phyloP scores from a whole-genome alignment of 2,113 vertebrate genomes.

The Sinocyclocheilus anophthalmus region DNA sequence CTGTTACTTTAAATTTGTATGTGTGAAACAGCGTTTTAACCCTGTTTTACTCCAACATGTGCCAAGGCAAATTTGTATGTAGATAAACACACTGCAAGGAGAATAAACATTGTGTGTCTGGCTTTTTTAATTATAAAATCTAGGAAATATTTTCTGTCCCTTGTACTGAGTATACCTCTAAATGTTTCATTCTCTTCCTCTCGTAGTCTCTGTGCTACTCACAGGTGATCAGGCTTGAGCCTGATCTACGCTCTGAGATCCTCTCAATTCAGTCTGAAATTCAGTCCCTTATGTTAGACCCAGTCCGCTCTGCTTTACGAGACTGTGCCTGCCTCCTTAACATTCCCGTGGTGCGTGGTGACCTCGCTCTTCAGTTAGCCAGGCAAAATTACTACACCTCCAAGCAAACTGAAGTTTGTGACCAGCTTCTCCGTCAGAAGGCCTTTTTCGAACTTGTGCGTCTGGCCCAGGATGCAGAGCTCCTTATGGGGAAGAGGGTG shows the following conservation, averaged over 20 bases:
- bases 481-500: constrained; percentile 73
- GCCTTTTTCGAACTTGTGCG: constrained; percentile 87
- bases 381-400: constrained; percentile 78
- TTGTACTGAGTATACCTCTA: background rate
- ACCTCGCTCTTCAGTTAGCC: constrained; percentile 81
- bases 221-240: constrained; percentile 67
- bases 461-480: constrained; percentile 82
- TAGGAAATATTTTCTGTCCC: background rate
- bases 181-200: background rate
- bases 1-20: background rate
- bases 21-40: background rate
- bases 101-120: too few species aligned
- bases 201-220: constrained; percentile 67
- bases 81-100: background rate
- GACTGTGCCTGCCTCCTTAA: constrained; percentile 80
- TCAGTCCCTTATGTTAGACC: constrained; percentile 73
- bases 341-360: constrained; percentile 80
- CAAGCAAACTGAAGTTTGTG: constrained; percentile 81
- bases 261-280: constrained; percentile 79
- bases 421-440: constrained; percentile 85
- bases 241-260: constrained; percentile 76
- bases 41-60: background rate
- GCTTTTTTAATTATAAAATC: background rate
- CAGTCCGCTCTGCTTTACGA: constrained; percentile 77
- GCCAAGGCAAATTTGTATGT: background rate